Evolutionary conservation across 2,113 vertebrate species (phyloP).

Genomic region (Seriola aureovittata): DNA sequence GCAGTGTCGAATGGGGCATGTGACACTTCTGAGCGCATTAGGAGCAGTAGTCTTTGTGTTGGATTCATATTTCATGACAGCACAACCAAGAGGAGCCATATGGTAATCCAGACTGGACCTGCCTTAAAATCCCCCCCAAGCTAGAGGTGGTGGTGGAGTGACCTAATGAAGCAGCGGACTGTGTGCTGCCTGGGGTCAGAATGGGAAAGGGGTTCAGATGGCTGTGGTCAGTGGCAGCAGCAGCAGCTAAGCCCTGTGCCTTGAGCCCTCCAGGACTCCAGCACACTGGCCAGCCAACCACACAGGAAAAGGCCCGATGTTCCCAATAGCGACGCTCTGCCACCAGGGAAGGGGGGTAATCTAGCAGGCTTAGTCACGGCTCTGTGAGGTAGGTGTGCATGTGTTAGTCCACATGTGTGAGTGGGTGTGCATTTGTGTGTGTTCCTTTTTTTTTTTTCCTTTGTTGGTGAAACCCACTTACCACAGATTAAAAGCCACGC

Average conservation of each 20-base stretch:
- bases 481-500: constrained; percentile 5
- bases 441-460: background rate
- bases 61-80: constrained; percentile 78
- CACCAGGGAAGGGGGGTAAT: constrained; percentile 60
- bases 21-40: constrained; percentile 64
- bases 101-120: constrained; percentile 75
- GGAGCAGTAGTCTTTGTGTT: constrained; percentile 45
- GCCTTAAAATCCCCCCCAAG: constrained; percentile 62
- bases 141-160: constrained; percentile 62
- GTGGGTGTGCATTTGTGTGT: constrained; percentile 1
- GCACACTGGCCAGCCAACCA: constrained; percentile 56
- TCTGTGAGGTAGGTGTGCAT: constrained; percentile 34
- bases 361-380: constrained; percentile 65
- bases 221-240: constrained; percentile 60
- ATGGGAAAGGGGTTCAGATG: constrained; percentile 68
- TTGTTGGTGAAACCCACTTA: constrained; percentile 4
- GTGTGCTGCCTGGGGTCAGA: constrained; percentile 67
- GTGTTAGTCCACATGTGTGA: constrained; percentile 11
- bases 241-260: constrained; percentile 62
- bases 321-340: constrained; percentile 44
- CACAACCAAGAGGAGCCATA: constrained; percentile 70
- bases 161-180: constrained; percentile 78
- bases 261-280: constrained; percentile 53
- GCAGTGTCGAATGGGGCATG: constrained; percentile 32
- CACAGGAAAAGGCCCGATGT: constrained; percentile 51